Conservation (phyloP, 2,888 invertebrate genomes). For the Melieria crassipennis region DNA sequence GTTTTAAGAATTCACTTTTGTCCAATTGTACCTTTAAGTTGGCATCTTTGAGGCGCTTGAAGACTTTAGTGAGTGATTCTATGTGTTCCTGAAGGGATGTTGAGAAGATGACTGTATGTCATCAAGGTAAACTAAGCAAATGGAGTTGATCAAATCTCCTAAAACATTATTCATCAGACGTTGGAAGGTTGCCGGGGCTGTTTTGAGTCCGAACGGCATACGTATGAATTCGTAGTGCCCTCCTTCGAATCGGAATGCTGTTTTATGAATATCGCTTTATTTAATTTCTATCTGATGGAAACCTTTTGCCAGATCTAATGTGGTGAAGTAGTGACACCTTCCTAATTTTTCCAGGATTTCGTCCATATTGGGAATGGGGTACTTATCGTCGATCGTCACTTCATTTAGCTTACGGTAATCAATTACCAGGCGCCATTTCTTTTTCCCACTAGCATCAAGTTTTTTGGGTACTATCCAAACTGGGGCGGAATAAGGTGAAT, state of each 20-base stretch:
- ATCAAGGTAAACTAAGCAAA: background rate
- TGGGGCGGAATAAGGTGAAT: too few relatives aligned
- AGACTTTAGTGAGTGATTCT: slow-evolving; percentile 32
- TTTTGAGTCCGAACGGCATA: slow-evolving; percentile 5
- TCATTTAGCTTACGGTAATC: too few relatives aligned
- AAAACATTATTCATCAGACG: slow-evolving; percentile 1
- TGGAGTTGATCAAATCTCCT: background rate
- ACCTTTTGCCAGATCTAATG: too few relatives aligned
- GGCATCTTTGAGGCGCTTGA: slow-evolving; percentile 42
- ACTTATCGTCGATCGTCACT: too few relatives aligned
- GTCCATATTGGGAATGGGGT: too few relatives aligned
- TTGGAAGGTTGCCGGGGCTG: slow-evolving; percentile 5
- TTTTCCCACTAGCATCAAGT: too few relatives aligned
- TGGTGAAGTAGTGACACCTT: too few relatives aligned
- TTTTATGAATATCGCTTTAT: too few relatives aligned
- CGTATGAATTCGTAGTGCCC: background rate
- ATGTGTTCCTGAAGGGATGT: slow-evolving; percentile 2
- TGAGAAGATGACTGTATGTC: background rate
- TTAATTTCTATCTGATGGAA: too few relatives aligned
- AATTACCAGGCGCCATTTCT: too few relatives aligned
- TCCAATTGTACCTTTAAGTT: slow-evolving; percentile 49
- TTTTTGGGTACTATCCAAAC: too few relatives aligned
- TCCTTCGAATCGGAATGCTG: background rate
- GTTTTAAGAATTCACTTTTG: slow-evolving; percentile 46
- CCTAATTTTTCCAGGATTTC: too few relatives aligned